These are phyloP conservation scores for Tauraco erythrolophus DNA, from an alignment of 2,113 vertebrate species.

Conservation along the genomic window DNA sequence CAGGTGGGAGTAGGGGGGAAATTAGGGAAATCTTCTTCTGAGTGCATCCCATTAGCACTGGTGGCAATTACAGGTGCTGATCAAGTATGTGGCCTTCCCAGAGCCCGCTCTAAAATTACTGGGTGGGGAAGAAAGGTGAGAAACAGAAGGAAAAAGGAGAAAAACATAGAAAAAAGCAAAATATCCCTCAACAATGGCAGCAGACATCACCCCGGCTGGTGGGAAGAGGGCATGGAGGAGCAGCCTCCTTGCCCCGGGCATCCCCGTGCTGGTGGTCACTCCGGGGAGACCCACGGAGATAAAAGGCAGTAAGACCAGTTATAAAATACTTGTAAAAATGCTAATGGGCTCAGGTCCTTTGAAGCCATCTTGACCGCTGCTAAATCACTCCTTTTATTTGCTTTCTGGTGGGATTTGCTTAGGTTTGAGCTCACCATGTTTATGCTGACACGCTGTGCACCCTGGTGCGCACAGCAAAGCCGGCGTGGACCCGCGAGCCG, in stretches of 20 bases:
- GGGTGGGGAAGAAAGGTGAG: not conserved
- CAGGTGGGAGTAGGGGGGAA: not conserved
- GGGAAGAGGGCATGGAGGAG: not conserved
- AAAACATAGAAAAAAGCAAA: not conserved
- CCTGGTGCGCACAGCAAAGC: not conserved
- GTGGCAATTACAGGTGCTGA: not conserved
- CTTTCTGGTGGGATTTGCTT: constrained; percentile 45
- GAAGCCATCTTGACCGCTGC: constrained; percentile 20
- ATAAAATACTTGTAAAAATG: constrained; percentile 43
- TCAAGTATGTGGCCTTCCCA: not conserved
- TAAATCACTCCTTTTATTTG: constrained; percentile 42
- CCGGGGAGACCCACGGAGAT: constrained; percentile 12
- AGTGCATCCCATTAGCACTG: not conserved
- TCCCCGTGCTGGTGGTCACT: not conserved
- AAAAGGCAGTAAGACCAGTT: constrained; percentile 15
- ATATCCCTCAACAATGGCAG: not conserved
- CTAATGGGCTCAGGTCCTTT: not conserved
- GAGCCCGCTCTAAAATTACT: not conserved
- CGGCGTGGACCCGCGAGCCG: fast-evolving
- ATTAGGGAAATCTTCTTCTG: not conserved
- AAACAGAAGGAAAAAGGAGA: not conserved
- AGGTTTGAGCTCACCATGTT: constrained; percentile 55
- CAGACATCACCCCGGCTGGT: not conserved
- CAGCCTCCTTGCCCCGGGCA: not conserved
- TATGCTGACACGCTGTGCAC: not conserved